Conservation (phyloP, 2,113 vertebrate genomes). For the Ptychochromis oligacanthus region DNA sequence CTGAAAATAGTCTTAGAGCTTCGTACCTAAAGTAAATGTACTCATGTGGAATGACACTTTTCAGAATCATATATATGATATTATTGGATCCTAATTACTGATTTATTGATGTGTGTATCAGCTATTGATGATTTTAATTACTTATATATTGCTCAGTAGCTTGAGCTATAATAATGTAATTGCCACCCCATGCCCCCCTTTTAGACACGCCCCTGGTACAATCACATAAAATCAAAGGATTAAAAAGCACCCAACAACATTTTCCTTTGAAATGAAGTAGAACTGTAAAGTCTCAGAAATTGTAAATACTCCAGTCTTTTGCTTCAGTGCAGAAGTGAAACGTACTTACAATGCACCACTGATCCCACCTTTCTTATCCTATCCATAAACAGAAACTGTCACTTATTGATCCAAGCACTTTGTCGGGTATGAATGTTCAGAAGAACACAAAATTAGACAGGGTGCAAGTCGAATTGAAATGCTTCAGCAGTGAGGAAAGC, state of each 20-base stretch:
- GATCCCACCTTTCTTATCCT: not conserved
- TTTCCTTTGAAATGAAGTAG: not conserved
- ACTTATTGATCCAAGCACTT: not conserved
- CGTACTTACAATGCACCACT: not conserved
- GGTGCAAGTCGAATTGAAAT: not conserved
- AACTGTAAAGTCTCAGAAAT: not conserved
- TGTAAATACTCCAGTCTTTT: not conserved
- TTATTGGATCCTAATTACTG: no score
- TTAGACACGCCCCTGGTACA: no score
- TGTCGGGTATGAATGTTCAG: not conserved
- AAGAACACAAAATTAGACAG: not conserved
- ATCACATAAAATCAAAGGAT: not conserved
- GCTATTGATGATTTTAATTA: no score
- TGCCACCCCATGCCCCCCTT: no score
- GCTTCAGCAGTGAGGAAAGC: not conserved
- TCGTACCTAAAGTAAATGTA: no score
- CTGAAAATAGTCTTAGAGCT: no score
- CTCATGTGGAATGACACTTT: no score
- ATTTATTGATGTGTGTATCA: no score
- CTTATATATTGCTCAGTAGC: no score
- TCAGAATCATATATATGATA: no score
- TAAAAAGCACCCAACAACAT: not conserved
- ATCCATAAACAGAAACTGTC: not conserved
- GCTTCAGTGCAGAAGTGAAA: not conserved
- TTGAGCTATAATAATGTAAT: no score